Base-by-base conservation (phyloP, 2,888 invertebrate genomes). In the Hoplodrina ambigua region DNA sequence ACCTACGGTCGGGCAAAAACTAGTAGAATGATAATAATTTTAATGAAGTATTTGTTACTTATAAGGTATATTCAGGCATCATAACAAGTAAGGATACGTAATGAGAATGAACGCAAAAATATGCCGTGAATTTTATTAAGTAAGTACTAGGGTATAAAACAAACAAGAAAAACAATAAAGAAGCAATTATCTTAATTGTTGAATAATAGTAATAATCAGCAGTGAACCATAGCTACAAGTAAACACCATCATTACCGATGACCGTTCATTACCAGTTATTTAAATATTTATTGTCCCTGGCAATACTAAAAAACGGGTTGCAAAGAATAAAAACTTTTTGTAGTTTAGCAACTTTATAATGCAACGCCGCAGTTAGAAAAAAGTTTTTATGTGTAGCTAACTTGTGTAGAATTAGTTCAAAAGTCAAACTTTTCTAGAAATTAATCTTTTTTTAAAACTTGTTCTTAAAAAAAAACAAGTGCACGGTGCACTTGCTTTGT, bases 141-240 rank as follows among this genome's bases (percentile, higher is more conserved):
- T 41, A 10, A 3, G 11, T 46, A 17, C 15, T 6, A 46, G 17
- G 37, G 15, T 49, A 63, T 15, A 62, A 55, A 73, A 58, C 46
- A 49, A 59, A 33, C 52, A 61, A 69, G n/a, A 64, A 60, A 30
- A 54, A 62, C 44, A 61, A 72, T 44, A 53, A 65, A 72, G 49
- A 58, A 78, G 50, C 50, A 56, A 66, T 78, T 75, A 58, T 66
- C 44, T 54, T 72, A 78, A 72, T 78, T 54, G 66, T 52, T 65
- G 11, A 41, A 60, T 72, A 75, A 61, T 58, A 25, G 25, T 25
- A 58, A 65, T 72, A 65, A 61, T 54, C 49, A 37, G 60, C 56
- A 50, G 37, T 50, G 30, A 58, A 37, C 50, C 25, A 58, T 41
- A 41, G 37, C 37, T 54, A 65, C 25, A 10, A 60, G 49, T 72